phyloP scores from a whole-genome alignment of 2,888 invertebrate species.

The Augochlorella aurata region DNA sequence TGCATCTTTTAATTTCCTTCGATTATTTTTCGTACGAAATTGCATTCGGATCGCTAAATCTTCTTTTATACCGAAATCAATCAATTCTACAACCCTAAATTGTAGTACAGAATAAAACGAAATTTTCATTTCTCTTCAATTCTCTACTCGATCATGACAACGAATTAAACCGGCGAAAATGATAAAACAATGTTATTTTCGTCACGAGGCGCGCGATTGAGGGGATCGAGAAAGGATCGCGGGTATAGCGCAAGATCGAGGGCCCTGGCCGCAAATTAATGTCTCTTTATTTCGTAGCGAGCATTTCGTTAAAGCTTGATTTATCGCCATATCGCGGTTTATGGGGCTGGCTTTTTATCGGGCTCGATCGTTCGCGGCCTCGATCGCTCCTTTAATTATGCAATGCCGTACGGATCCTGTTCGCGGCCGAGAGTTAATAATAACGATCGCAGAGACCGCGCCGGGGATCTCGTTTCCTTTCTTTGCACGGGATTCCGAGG shows the following conservation, averaged over 20 bases:
- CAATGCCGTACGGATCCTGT: constrained; percentile 42
- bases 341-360: constrained; percentile 42
- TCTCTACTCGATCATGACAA: too few species aligned
- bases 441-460: constrained; percentile 29
- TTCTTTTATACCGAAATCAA: too few species aligned
- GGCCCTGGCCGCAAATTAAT: constrained; percentile 71
- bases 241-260: constrained; percentile 15
- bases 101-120: too few species aligned
- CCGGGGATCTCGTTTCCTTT: constrained; percentile 35
- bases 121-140: too few species aligned
- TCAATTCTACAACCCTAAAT: too few species aligned
- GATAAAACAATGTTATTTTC: too few species aligned
- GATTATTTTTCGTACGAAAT: too few species aligned
- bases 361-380: constrained; percentile 44
- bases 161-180: too few species aligned
- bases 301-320: constrained; percentile 63
- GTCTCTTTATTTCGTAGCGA: constrained; percentile 72
- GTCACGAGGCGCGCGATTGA: too few species aligned
- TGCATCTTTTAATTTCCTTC: too few species aligned
- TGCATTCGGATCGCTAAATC: too few species aligned
- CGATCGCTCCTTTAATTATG: constrained; percentile 61
- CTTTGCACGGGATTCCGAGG: constrained; percentile 25
- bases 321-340: constrained; percentile 50
- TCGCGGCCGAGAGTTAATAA: constrained; percentile 35
- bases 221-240: neutral